These are phyloP conservation scores for Gavia stellata DNA, from an alignment of 2,113 vertebrate genomes.

Conservation along the genomic window DNA sequence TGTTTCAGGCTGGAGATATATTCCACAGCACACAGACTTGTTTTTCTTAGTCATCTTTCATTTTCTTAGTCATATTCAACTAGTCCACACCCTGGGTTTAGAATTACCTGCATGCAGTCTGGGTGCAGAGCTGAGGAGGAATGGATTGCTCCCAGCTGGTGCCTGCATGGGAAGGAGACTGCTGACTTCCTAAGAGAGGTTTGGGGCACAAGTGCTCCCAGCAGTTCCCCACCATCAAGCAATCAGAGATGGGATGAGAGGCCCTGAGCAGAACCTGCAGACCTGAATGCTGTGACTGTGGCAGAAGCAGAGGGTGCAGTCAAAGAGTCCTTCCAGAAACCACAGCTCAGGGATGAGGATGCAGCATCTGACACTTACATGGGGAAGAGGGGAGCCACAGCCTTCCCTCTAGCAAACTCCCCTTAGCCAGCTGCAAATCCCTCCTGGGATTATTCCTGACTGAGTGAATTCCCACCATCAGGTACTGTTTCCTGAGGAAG, in stretches of 20 bases:
- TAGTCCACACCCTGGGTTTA: neutral
- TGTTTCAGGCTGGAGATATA: neutral
- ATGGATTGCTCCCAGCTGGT: neutral
- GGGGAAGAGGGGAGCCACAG: neutral
- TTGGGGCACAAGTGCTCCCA: neutral
- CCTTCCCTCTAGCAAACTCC: neutral
- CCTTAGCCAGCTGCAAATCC: neutral
- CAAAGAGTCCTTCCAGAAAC: neutral
- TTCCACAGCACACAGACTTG: neutral
- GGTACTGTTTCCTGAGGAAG: neutral
- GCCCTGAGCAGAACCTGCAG: neutral
- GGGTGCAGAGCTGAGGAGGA: neutral
- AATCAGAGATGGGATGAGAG: neutral
- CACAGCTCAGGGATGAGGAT: neutral
- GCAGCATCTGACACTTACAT: neutral
- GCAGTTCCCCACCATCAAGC: neutral
- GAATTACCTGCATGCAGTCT: neutral
- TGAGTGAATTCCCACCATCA: neutral
- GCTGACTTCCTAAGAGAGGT: neutral
- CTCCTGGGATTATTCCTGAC: neutral
- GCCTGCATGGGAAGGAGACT: neutral
- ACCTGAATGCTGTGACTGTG: neutral
- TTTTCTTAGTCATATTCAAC: slow-evolving; percentile 31
- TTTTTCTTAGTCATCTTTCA: slow-evolving; percentile 37
- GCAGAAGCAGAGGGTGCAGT: neutral